phyloP scores from a whole-genome alignment of 1,140 invertebrate species.

The Listronotus bonariensis region DNA sequence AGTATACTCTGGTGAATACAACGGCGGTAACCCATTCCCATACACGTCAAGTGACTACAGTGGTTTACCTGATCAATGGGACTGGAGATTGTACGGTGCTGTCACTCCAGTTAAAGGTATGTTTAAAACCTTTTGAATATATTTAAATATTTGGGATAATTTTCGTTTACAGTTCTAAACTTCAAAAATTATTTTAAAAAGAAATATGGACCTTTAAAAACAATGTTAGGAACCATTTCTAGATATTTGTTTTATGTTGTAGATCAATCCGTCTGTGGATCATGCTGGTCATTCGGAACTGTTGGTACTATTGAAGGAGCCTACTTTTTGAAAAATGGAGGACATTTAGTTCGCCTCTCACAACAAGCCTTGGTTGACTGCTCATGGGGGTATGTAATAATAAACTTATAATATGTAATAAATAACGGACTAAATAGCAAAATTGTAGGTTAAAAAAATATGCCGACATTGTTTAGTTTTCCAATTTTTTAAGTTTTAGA shows the following conservation, averaged over 20 bases:
- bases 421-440: too few relatives aligned
- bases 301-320: conserved; percentile 92
- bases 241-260: conserved; percentile 1
- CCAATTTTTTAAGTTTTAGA: too few relatives aligned
- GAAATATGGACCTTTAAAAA: too few relatives aligned
- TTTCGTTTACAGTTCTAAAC: too few relatives aligned
- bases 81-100: conserved; percentile 91
- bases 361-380: conserved; percentile 94
- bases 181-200: too few relatives aligned
- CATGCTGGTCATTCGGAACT: conserved; percentile 96
- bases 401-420: too few relatives aligned
- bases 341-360: conserved; percentile 79
- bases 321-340: conserved; percentile 82
- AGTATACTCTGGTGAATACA: conserved; percentile 68
- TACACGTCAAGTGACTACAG: conserved; percentile 58
- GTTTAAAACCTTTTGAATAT: too few relatives aligned
- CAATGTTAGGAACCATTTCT: neutral
- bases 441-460: too few relatives aligned
- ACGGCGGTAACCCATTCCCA: conserved; percentile 80
- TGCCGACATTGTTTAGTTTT: too few relatives aligned
- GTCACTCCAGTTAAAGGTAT: conserved; percentile 92
- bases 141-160: too few relatives aligned
- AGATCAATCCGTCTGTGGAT: conserved; percentile 95
- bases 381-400: conserved; percentile 77
- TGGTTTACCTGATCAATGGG: conserved; percentile 70